Conservation (phyloP, 2,888 invertebrate species). For the Stenodema calcarata region DNA sequence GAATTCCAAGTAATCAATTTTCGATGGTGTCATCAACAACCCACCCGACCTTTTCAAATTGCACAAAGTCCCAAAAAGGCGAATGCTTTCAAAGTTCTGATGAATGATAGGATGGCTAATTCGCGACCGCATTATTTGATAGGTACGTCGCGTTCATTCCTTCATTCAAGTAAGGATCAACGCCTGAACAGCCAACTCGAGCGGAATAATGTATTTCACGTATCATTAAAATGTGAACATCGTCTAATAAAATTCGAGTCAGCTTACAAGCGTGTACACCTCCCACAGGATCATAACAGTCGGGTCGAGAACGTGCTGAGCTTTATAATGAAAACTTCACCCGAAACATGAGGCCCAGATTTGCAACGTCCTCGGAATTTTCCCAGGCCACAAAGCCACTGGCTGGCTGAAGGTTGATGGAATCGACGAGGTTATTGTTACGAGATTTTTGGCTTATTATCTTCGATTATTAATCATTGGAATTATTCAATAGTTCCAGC, state of each 20-base stretch:
- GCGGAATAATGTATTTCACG: conserved; percentile 21
- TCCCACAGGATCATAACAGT: background rate
- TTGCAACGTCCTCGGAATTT: background rate
- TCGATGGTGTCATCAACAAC: no score
- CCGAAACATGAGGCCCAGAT: background rate
- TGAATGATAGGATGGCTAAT: no score
- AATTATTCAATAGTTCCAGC: no score
- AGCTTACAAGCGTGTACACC: conserved; percentile 35
- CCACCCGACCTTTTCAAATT: no score
- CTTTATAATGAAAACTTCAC: background rate
- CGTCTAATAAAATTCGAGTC: conserved; percentile 31
- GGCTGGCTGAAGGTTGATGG: background rate
- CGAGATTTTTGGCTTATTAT: no score
- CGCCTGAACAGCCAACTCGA: background rate
- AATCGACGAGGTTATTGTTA: background rate
- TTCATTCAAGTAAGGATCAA: background rate
- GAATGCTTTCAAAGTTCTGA: no score
- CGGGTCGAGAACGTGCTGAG: conserved; percentile 17
- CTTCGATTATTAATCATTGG: no score
- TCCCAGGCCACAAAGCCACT: background rate
- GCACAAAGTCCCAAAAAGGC: no score
- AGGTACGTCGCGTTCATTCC: background rate
- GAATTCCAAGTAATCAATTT: no score
- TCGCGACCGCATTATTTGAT: background rate
- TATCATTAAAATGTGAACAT: conserved; percentile 36